Evolutionary conservation across 2,797 vertebrate genomes (phyloP), one percentile per base, ranked within the genome.

Genomic region (Xerus rutilus): DNA sequence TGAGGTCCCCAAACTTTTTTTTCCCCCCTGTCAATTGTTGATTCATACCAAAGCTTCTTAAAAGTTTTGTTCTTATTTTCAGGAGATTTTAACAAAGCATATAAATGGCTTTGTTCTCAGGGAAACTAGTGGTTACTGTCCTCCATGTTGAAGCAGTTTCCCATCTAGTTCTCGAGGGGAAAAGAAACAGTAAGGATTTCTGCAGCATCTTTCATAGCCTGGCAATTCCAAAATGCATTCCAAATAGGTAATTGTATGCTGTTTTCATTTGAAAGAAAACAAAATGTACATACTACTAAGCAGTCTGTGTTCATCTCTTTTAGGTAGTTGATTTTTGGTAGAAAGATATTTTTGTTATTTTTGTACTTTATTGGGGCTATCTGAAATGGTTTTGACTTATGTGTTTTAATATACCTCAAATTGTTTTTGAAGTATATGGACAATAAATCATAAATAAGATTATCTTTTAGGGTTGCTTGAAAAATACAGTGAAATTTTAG

Each of bases 391-490:
- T 83, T 89, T 3, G 25, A n/a, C 45, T 78, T 83, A 25, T 79
- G 21, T 64, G 67, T 93, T 84, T 96, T 83, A 82, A 65, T 84
- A 25, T 64, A 52, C 21, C 35, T 88, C 32, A 65, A 72, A 35
- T 72, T 93, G 25, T 91, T 97, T 97, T 89, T 93, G 23, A 93
- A 93, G 57, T 91, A 89, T 45, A 47, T 85, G 21, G 43, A 39
- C 20, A 89, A 81, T 57, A 77, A 86, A 79, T 89, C 14, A 23
- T 91, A 88, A 93, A 18, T 30, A 79, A 57, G n/a, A 52, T 57
- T 72, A 3, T 79, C 25, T 89, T 94, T 81, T 72, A 94, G 39
- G 25, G 54, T 90, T 94, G 57, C 84, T 62, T 95, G 86, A 49
- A 84, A 92, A 93, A 86, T 70, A 70, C 0, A 81, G 18, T 92